Conservation (phyloP, 2,113 vertebrate species). For the Pardalotus punctatus region DNA sequence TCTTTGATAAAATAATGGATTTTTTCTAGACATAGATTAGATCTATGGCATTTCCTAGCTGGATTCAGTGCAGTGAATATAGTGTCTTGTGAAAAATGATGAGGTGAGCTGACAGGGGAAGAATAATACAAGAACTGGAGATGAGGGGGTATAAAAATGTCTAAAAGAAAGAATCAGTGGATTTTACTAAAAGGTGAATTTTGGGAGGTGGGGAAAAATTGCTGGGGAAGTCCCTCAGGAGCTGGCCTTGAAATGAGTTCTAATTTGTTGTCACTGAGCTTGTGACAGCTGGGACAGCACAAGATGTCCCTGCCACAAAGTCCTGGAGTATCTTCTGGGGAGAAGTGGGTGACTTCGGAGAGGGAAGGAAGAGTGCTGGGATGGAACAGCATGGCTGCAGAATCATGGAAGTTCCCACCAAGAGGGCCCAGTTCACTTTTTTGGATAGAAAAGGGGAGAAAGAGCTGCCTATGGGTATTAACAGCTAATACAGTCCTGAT, state of each 20-base stretch:
- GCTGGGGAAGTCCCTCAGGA: neutral
- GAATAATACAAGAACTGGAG: neutral
- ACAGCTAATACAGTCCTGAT: neutral
- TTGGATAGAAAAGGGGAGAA: neutral
- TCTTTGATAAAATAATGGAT: conserved; percentile 2
- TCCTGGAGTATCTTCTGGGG: neutral
- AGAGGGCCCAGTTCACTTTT: neutral
- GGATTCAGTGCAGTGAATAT: neutral
- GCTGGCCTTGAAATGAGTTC: neutral
- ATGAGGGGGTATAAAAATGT: neutral
- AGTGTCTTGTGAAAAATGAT: neutral
- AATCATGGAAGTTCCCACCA: neutral
- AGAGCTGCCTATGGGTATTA: neutral
- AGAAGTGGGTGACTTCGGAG: neutral
- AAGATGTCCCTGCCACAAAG: neutral
- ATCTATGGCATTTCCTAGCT: neutral
- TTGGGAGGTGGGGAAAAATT: neutral
- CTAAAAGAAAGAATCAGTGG: neutral
- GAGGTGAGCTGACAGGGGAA: neutral
- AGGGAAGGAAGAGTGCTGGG: neutral
- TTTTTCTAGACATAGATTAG: neutral
- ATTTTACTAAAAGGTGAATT: neutral
- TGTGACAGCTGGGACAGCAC: neutral
- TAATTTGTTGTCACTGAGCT: neutral
- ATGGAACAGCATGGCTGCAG: neutral